Evolutionary conservation across 2,888 invertebrate genomes (phyloP).

Genomic region (Tortrix viridana): DNA sequence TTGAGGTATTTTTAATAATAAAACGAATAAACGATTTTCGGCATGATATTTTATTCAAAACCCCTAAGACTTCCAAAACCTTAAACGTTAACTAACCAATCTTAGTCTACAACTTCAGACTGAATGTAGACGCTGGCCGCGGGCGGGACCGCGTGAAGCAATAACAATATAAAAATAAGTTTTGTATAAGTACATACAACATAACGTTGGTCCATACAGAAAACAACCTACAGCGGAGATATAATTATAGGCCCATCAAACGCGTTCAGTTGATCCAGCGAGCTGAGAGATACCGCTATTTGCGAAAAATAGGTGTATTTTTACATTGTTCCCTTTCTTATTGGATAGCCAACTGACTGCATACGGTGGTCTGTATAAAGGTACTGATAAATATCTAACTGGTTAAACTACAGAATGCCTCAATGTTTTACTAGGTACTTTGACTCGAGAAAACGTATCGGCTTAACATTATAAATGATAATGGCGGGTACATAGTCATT

Average conservation of each 20-base stretch:
- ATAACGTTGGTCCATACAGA: conserved; percentile 39
- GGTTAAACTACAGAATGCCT: too few species aligned
- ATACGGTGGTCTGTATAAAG: too few species aligned
- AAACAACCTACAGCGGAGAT: conserved; percentile 31
- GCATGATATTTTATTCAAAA: conserved; percentile 74
- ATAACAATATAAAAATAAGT: conserved; percentile 40
- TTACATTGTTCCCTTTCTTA: too few species aligned
- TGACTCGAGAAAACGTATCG: too few species aligned
- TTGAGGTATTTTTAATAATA: conserved; percentile 80
- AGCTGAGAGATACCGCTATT: neutral
- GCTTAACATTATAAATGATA: too few species aligned
- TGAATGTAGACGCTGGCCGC: conserved; percentile 29
- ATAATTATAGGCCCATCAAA: neutral
- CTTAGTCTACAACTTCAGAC: conserved; percentile 33
- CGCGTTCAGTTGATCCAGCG: neutral
- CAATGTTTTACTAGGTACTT: too few species aligned
- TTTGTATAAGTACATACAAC: conserved; percentile 32
- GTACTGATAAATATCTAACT: too few species aligned
- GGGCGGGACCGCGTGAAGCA: conserved; percentile 27
- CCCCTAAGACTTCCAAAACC: conserved; percentile 57
- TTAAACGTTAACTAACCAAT: conserved; percentile 38
- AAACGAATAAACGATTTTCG: conserved; percentile 69
- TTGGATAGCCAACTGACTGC: too few species aligned
- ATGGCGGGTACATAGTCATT: too few species aligned
- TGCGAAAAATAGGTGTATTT: too few species aligned